phyloP scores from a whole-genome alignment of 2,797 vertebrate genomes.

The Argyrosomus regius region DNA sequence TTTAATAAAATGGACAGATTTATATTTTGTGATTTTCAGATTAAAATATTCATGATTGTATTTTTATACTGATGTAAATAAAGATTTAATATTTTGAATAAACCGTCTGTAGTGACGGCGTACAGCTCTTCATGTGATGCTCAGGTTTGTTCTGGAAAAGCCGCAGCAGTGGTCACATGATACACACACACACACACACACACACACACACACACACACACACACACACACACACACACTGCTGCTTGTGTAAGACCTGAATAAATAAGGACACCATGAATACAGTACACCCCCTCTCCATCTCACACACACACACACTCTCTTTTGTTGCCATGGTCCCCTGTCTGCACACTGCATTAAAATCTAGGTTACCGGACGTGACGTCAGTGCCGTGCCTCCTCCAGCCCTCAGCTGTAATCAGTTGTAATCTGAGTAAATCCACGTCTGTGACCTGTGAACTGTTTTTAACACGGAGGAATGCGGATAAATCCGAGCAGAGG shows the following conservation, averaged over 20 bases:
- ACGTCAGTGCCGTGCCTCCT: slow-evolving; percentile 53
- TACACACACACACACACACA: slow-evolving; percentile 6
- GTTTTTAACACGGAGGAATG: rapidly evolving
- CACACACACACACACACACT: not conserved
- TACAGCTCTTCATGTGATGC: slow-evolving; percentile 9
- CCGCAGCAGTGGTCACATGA: slow-evolving; percentile 55
- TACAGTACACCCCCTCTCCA: slow-evolving; percentile 41
- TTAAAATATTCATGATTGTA: not conserved
- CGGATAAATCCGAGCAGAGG: not conserved
- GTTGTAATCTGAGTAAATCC: slow-evolving; percentile 20
- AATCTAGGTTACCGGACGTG: slow-evolving; percentile 79
- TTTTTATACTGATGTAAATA: slow-evolving; percentile 33
- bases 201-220: not conserved
- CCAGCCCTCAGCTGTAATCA: not conserved
- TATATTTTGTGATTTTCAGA: too few species aligned
- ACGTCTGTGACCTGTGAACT: rapidly evolving
- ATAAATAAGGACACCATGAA: slow-evolving; percentile 58
- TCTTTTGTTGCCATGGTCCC: slow-evolving; percentile 61
- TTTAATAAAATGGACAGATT: too few species aligned
- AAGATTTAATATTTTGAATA: slow-evolving; percentile 26
- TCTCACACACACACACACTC: not conserved
- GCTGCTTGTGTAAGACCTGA: slow-evolving; percentile 37
- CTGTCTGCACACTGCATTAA: slow-evolving; percentile 25
- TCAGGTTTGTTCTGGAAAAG: slow-evolving; percentile 52
- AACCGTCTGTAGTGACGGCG: not conserved